Evolutionary conservation across 2,888 invertebrate genomes (phyloP).

Genomic region (Oligia latruncula): DNA sequence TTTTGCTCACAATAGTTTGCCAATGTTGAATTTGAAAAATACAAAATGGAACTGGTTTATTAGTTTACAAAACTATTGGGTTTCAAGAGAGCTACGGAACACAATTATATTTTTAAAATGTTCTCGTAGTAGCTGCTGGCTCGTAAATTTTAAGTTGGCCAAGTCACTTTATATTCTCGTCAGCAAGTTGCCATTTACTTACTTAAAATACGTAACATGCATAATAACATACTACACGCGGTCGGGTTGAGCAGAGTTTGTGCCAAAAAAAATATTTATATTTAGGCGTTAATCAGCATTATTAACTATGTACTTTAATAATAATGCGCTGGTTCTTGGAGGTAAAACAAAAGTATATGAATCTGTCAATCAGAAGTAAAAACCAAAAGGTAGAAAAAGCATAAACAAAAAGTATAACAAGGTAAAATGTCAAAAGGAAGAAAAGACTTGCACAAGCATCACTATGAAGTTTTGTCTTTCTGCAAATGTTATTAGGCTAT

Average conservation of each 20-base stretch:
- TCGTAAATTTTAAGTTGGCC: constrained; percentile 42
- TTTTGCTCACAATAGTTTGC: constrained; percentile 31
- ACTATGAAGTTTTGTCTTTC: background rate
- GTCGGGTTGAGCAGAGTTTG: background rate
- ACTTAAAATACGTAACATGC: constrained; percentile 43
- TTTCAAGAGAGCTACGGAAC: constrained; percentile 37
- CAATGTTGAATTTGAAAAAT: constrained; percentile 44
- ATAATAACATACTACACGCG: constrained; percentile 10
- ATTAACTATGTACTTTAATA: no score
- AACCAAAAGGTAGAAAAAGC: no score
- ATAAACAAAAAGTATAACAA: no score
- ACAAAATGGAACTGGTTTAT: constrained; percentile 44
- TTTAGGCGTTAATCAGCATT: constrained; percentile 3
- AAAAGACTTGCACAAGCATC: no score
- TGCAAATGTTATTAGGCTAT: background rate
- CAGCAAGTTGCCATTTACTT: constrained; percentile 26
- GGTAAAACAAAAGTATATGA: no score
- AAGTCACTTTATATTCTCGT: constrained; percentile 49
- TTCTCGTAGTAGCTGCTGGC: constrained; percentile 24
- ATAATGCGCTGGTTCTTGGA: no score
- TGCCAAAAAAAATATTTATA: constrained; percentile 1
- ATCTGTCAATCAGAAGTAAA: no score
- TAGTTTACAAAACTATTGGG: constrained; percentile 53
- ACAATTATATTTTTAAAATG: constrained; percentile 43
- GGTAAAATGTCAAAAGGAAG: no score